A percentile compares a stretch with the other conserved stretches of the same genome.
Conservation (phyloP, 2,797 vertebrate genomes). For the Typhlichthys eigenmanni region DNA sequence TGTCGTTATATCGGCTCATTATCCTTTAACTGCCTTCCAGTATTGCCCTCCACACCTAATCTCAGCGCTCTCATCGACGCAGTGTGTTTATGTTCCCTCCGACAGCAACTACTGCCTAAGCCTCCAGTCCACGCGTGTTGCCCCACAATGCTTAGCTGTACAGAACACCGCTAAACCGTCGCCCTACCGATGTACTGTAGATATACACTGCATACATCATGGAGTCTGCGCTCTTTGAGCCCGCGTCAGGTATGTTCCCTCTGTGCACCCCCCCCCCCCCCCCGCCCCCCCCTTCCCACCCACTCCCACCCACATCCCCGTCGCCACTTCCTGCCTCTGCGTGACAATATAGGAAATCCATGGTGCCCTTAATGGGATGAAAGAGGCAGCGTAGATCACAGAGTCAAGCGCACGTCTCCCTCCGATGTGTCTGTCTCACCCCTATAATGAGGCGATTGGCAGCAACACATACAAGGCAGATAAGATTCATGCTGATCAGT, state of each 20-base stretch:
- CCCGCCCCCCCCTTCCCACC: conserved; percentile 24
- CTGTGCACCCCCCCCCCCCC: conserved; percentile 29
- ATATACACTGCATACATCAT: conserved; percentile 11
- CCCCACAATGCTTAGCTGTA: conserved; percentile 7
- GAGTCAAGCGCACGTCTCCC: conserved; percentile 53
- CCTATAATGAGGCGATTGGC: conserved; percentile 54
- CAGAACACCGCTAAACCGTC: conserved; percentile 15
- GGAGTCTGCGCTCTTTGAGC: conserved; percentile 9
- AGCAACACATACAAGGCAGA: conserved; percentile 47
- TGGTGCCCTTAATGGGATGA: conserved; percentile 56
- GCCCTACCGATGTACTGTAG: background rate
- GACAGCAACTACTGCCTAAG: too few relatives aligned
- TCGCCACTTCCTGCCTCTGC: conserved; percentile 37
- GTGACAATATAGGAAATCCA: conserved; percentile 64
- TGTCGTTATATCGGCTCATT: too few relatives aligned
- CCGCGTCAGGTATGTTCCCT: conserved; percentile 25
- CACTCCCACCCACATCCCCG: conserved; percentile 29
- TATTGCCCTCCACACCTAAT: too few relatives aligned
- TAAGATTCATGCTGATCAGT: conserved; percentile 61
- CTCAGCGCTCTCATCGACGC: too few relatives aligned
- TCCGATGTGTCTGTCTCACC: conserved; percentile 31
- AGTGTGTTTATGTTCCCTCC: too few relatives aligned
- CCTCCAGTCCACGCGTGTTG: conserved; percentile 6
- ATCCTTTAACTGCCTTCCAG: too few relatives aligned
- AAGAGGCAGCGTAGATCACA: conserved; percentile 59